A percentile compares a stretch with the other conserved stretches of the same genome.
Evolutionary conservation across 2,797 vertebrate genomes (phyloP).

Genomic region (Brachymystax lenok): DNA sequence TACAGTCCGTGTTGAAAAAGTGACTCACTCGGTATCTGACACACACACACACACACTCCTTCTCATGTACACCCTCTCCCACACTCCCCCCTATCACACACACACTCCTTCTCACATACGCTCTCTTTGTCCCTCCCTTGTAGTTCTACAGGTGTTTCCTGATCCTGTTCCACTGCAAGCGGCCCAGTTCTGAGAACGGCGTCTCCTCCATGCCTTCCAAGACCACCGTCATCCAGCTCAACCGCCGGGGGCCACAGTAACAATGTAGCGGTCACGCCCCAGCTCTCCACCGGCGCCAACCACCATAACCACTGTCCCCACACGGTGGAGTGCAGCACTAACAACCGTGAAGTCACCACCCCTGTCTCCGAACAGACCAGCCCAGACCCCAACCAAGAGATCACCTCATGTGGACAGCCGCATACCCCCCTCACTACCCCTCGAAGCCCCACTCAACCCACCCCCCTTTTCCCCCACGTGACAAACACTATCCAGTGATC

Average conservation of each 20-base stretch:
- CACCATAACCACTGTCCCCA: not conserved
- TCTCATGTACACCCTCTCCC: not conserved
- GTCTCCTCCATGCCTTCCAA: slow-evolving; percentile 56
- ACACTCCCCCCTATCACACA: not conserved
- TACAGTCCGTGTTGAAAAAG: no score
- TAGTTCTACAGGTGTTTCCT: no score
- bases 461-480: not conserved
- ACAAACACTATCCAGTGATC: not conserved
- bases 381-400: not conserved
- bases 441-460: not conserved
- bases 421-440: not conserved
- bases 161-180: slow-evolving; percentile 61
- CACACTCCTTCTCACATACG: no score
- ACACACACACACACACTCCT: no score
- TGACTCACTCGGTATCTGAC: no score
- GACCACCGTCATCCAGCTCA: slow-evolving; percentile 61
- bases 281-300: not conserved
- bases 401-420: not conserved
- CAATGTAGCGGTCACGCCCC: not conserved
- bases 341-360: not conserved
- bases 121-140: no score
- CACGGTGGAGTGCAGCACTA: not conserved
- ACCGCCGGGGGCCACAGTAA: slow-evolving; percentile 30
- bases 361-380: not conserved
- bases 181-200: slow-evolving; percentile 43